Conservation (phyloP, 1,140 invertebrate species). For the Ctenoplectra terminalis region DNA sequence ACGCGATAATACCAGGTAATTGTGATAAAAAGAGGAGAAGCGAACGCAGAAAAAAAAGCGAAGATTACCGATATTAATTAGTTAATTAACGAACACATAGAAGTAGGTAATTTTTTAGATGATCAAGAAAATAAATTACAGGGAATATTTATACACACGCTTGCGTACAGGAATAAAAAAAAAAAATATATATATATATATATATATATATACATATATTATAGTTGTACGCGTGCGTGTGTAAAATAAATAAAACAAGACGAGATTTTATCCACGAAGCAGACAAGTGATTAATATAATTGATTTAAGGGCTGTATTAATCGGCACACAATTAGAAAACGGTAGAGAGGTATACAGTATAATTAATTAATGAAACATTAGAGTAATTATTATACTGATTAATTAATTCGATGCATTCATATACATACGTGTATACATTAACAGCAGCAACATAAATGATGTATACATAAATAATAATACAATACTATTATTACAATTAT, state of each 20-base stretch:
- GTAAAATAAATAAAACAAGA: conserved; percentile 33
- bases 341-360: conserved; percentile 57
- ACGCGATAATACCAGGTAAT: conserved; percentile 45
- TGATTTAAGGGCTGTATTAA: conserved; percentile 50
- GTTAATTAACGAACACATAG: conserved; percentile 28
- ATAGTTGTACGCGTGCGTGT: conserved; percentile 40
- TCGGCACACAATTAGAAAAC: conserved; percentile 51
- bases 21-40: conserved; percentile 31
- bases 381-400: conserved; percentile 37
- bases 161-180: conserved; percentile 7
- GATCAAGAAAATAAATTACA: conserved; percentile 44
- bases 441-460: conserved; percentile 45
- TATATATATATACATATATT: conserved; percentile 20
- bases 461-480: conserved; percentile 46
- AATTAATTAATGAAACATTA: conserved; percentile 50
- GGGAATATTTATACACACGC: conserved; percentile 41
- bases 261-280: conserved; percentile 54
- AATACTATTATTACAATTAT: conserved; percentile 46
- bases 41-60: background rate
- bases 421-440: conserved; percentile 38
- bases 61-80: conserved; percentile 44
- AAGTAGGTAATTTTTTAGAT: conserved; percentile 48
- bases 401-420: conserved; percentile 29
- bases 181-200: no score
- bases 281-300: conserved; percentile 62